Evolutionary conservation across 2,797 vertebrate genomes (phyloP).

Genomic region (Pangasius mekongensis): DNA sequence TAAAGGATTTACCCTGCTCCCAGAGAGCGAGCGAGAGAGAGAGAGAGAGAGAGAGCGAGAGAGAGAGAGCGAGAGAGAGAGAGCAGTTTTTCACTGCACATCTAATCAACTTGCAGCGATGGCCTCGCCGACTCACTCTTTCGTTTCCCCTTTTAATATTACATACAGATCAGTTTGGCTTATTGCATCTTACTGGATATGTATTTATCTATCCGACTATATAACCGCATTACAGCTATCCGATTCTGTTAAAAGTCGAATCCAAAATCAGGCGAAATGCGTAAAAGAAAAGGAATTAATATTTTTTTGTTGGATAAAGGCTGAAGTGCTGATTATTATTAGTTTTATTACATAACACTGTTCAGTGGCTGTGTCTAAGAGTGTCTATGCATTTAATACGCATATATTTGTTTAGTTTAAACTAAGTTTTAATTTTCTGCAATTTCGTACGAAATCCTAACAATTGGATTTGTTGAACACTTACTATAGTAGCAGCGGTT

Average conservation of each 20-base stretch:
- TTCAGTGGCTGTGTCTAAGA: neutral
- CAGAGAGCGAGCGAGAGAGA: no score
- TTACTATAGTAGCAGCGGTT: neutral
- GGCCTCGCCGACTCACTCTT: slow-evolving; percentile 74
- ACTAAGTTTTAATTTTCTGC: neutral
- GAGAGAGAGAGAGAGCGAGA: slow-evolving; percentile 36
- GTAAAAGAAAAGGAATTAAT: neutral
- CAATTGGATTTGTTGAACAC: neutral
- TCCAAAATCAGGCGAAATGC: neutral
- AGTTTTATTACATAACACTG: neutral
- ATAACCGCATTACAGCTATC: slow-evolving; percentile 31
- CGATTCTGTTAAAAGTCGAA: slow-evolving; percentile 7
- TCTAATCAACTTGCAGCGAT: slow-evolving; percentile 85
- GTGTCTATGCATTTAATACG: neutral
- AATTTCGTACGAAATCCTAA: neutral
- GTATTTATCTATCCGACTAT: slow-evolving; percentile 52
- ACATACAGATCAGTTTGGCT: slow-evolving; percentile 61
- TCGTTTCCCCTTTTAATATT: slow-evolving; percentile 51
- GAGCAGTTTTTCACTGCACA: slow-evolving; percentile 77
- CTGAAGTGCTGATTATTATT: neutral
- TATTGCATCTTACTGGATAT: slow-evolving; percentile 59
- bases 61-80: slow-evolving; percentile 40
- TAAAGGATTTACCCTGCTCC: slow-evolving; percentile 93
- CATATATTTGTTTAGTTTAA: neutral
- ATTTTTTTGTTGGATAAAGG: neutral